These are phyloP conservation scores for Otocyon megalotis DNA, from an alignment of 2,113 vertebrate genomes.

Conservation along the genomic window DNA sequence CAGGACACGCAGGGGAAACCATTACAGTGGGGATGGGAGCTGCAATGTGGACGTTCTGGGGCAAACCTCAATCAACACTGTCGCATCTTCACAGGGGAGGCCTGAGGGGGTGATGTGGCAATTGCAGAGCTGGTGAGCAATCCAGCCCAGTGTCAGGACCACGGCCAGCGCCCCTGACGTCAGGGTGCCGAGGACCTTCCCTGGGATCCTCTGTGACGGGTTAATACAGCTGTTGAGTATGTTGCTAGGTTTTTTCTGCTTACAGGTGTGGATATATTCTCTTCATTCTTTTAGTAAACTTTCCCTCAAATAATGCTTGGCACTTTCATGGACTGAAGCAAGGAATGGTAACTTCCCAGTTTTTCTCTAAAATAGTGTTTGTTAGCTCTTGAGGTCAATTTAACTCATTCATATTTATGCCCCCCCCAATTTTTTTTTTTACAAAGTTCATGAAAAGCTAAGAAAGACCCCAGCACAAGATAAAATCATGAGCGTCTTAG, in stretches of 20 bases:
- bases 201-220: not conserved
- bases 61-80: no score
- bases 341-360: not conserved
- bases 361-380: not conserved
- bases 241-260: fast-evolving
- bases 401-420: not conserved
- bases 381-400: not conserved
- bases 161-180: not conserved
- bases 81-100: not conserved
- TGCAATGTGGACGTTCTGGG: not conserved
- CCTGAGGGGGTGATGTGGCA: fast-evolving
- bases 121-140: fast-evolving
- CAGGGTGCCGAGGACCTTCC: no score
- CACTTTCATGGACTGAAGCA: not conserved
- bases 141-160: not conserved
- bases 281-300: not conserved
- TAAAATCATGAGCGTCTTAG: not conserved
- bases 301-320: not conserved
- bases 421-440: not conserved
- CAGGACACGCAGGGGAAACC: not conserved
- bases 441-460: not conserved
- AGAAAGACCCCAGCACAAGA: not conserved
- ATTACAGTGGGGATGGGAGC: not conserved
- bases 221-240: fast-evolving
- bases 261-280: no score